Evolutionary conservation across 53 echinoderm and acorn worm species (phyloP).

Genomic region (Actinopyga echinites): DNA sequence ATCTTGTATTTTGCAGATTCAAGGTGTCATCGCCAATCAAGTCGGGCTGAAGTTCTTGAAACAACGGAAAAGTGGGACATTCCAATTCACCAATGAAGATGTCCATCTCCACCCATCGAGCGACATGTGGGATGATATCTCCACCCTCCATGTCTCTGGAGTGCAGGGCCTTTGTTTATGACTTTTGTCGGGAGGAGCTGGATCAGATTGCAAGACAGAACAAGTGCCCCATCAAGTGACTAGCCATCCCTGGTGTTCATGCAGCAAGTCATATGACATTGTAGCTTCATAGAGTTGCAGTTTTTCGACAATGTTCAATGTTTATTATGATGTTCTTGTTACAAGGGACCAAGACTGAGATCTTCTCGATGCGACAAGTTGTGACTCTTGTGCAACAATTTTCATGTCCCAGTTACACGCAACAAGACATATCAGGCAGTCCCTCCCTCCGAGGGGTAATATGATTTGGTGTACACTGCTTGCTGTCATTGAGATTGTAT

Average conservation of each 20-base stretch:
- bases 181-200: constrained; percentile 5
- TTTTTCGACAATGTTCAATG: constrained; percentile 8
- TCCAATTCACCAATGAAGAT: constrained; percentile 9
- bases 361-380: constrained; percentile 3
- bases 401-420: neutral
- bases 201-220: constrained; percentile 1
- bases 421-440: neutral
- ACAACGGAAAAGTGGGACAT: constrained; percentile 9
- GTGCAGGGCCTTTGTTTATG: constrained; percentile 8
- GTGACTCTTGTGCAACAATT: constrained; percentile 8
- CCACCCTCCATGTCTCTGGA: constrained; percentile 9
- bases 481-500: constrained; percentile 12
- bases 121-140: constrained; percentile 1
- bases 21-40: neutral
- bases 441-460: constrained; percentile 12
- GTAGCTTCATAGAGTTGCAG: constrained; percentile 8
- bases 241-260: constrained; percentile 3
- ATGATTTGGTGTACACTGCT: constrained; percentile 10
- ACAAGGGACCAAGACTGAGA: constrained; percentile 1
- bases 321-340: constrained; percentile 3
- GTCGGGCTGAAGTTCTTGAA: constrained; percentile 9
- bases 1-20: neutral
- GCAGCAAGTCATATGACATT: constrained; percentile 18
- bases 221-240: constrained; percentile 6
- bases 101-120: constrained; percentile 9